Evolutionary conservation across 2,113 vertebrate species (phyloP), one percentile per base, ranked within the genome.

Genomic region (Neogobius melanostomus): DNA sequence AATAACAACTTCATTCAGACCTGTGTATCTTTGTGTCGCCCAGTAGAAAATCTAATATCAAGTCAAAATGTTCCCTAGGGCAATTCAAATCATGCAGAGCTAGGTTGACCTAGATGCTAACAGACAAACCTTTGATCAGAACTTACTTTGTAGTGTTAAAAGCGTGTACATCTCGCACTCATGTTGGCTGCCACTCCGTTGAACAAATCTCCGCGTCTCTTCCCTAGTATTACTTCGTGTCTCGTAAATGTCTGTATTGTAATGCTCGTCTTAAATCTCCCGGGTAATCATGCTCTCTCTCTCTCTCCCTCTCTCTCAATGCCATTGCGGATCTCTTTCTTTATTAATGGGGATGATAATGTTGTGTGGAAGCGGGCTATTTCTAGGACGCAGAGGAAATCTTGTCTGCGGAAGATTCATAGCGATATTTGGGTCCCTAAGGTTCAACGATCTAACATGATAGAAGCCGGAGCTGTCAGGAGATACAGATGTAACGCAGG

Each of bases 331-430:
- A 59, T 81, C 47, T 85, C 76, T 65, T 72, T 56, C 69, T 84
- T 85, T 83, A 87, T 87, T 90, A 87, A 83, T 82, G 75, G 69
- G 76, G 62, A 85, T 80, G 64, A 77, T 84, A 81, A 82, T 70
- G 64, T 28, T 72, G 52, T 60, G 44, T 50, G 11, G 83, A 82
- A 68, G 68, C 69, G 56, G 83, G 77, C 72, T 6, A 60, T 85
- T 79, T 77, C 56, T 76, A 51, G 21, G 69, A 74, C 84, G 80
- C 80, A 0, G 51, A 82, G 78, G 83, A 87, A 83, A 87, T 82
- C 78, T 75, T 63, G 75, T 68, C 70, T 54, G 45, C 12, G 45
- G 51, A 72, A 76, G 82, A 86, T 80, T 64, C 62, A 76, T 71
- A 68, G 72, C 53, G 66, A 77, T 79, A 74, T 72, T 56, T 50